Evolutionary conservation across 2,797 vertebrate genomes (phyloP).

Genomic region (Fistularia commersonii): DNA sequence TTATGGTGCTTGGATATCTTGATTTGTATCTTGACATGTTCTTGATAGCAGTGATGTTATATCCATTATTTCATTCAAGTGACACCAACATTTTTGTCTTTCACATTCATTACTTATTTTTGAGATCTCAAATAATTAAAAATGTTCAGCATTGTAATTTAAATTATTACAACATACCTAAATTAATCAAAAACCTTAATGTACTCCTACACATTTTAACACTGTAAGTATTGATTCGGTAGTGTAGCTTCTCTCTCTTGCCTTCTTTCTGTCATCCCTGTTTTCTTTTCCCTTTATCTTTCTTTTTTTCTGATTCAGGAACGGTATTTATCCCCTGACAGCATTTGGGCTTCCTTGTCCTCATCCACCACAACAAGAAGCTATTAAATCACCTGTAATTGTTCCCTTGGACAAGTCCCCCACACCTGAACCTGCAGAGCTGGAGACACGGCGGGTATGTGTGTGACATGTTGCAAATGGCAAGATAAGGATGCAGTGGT

Average conservation of each 20-base stretch:
- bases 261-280: neutral
- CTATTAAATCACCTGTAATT: slow-evolving; percentile 85
- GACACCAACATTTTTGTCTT: too few relatives aligned
- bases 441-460: slow-evolving; percentile 89
- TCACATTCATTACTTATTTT: too few relatives aligned
- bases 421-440: slow-evolving; percentile 91
- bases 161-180: neutral
- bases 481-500: neutral
- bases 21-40: too few relatives aligned
- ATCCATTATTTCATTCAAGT: too few relatives aligned
- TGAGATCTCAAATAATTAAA: too few relatives aligned
- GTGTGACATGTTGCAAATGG: slow-evolving; percentile 17
- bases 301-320: slow-evolving; percentile 27
- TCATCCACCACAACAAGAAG: slow-evolving; percentile 87
- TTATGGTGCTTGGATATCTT: neutral
- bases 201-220: too few relatives aligned
- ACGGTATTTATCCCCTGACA: slow-evolving; percentile 94
- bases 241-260: neutral
- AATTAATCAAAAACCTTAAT: too few relatives aligned
- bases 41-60: too few relatives aligned
- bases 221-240: too few relatives aligned
- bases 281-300: neutral
- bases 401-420: slow-evolving; percentile 92
- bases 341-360: slow-evolving; percentile 89
- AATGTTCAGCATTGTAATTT: too few relatives aligned